Evolutionary conservation across 2,888 invertebrate genomes (phyloP).

Genomic region (Scrobipalpa atriplicella): DNA sequence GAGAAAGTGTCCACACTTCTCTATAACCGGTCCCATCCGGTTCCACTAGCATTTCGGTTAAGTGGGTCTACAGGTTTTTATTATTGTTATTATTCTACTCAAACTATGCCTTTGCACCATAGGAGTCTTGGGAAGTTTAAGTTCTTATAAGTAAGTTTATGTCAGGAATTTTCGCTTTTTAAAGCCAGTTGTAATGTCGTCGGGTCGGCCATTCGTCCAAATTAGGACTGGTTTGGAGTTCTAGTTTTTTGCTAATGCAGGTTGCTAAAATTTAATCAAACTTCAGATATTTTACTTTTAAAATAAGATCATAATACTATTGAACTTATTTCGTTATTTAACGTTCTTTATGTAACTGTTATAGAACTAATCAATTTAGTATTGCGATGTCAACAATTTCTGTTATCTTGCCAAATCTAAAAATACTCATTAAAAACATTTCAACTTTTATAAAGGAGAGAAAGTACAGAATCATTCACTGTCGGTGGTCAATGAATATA

Average conservation of each 20-base stretch:
- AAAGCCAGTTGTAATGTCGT: constrained; percentile 23
- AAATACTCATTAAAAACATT: not conserved
- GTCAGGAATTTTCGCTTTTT: not conserved
- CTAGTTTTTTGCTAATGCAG: constrained; percentile 12
- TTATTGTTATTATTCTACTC: not conserved
- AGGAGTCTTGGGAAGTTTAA: not conserved
- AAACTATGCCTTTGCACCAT: not conserved
- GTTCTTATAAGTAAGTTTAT: not conserved
- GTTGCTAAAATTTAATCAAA: constrained; percentile 8
- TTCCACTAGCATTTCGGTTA: constrained; percentile 3
- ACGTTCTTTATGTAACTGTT: no score
- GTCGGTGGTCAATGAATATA: not conserved
- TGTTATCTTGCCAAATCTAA: constrained; percentile 10
- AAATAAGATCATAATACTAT: not conserved
- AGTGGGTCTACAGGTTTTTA: constrained; percentile 6
- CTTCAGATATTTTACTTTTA: constrained; percentile 5
- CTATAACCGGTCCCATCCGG: constrained; percentile 12
- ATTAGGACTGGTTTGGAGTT: constrained; percentile 12
- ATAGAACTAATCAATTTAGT: not conserved
- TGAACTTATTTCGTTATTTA: not conserved
- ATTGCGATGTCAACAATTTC: constrained; percentile 4
- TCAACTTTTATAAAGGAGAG: not conserved
- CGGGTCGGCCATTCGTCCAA: constrained; percentile 25
- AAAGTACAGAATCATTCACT: not conserved
- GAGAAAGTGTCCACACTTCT: constrained; percentile 18